Evolutionary conservation across 2,888 invertebrate genomes (phyloP).

Genomic region (Napeogenes sylphis): DNA sequence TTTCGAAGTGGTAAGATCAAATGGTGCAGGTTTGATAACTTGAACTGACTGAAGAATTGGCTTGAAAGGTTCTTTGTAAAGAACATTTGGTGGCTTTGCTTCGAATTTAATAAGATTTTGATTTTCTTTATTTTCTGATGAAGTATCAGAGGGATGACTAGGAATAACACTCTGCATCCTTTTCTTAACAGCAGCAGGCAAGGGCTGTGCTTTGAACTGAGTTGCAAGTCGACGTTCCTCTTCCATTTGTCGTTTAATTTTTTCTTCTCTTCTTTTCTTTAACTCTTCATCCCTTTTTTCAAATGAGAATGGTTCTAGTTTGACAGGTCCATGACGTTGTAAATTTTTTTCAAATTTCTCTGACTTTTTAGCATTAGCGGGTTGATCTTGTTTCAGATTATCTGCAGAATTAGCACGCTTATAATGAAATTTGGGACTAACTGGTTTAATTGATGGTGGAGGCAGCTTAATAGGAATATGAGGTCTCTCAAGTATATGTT

Average conservation of each 20-base stretch:
- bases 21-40: constrained; percentile 65
- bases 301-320: constrained; percentile 82
- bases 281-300: constrained; percentile 79
- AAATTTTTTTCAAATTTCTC: constrained; percentile 42
- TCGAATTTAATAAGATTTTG: constrained; percentile 73
- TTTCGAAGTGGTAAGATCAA: constrained; percentile 80
- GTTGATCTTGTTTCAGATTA: constrained; percentile 33
- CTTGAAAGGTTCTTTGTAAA: constrained; percentile 81
- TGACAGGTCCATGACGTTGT: constrained; percentile 50
- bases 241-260: constrained; percentile 77
- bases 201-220: constrained; percentile 84
- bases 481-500: constrained; percentile 68
- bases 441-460: constrained; percentile 48
- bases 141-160: constrained; percentile 50
- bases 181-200: constrained; percentile 74
- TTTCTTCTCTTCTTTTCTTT: constrained; percentile 77
- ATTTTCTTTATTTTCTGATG: constrained; percentile 69
- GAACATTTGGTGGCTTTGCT: constrained; percentile 79
- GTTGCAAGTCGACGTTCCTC: constrained; percentile 78
- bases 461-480: constrained; percentile 53
- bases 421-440: constrained; percentile 59
- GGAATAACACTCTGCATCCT: constrained; percentile 50
- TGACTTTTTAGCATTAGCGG: constrained; percentile 23
- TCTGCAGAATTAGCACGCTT: constrained; percentile 51
- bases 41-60: constrained; percentile 73